Evolutionary conservation across 2,113 vertebrate genomes (phyloP), one percentile per base, ranked within the genome.

Genomic region (Glaucidium brasilianum): DNA sequence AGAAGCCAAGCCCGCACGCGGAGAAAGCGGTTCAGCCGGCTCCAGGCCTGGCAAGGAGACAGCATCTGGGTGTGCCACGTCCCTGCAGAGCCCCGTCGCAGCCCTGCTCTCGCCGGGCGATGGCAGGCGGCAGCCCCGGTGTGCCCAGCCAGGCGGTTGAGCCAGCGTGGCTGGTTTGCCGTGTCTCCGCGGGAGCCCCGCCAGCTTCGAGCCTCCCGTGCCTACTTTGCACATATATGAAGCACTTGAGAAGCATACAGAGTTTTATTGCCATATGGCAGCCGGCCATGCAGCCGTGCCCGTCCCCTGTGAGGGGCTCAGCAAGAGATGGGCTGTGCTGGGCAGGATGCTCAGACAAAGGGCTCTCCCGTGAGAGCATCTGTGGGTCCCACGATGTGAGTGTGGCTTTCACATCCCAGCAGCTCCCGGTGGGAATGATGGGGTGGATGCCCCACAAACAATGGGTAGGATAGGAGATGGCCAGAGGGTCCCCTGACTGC

Each of bases 401-500:
- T 1, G 8, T 1, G 35, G 67, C 30, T 37, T 15, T 23, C 23
- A 2, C 32, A 10, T 8, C 68, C 74, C 53, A 6, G 6, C 79
- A 35, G 62, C 34, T 50, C 63, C 1, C 0, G 3, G 26, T 19
- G 8, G 64, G 53, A 16, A 4, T 1, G 0, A 0, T 6, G 29
- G 12, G 30, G 3, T 2, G 47, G 47, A 2, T 9, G 29, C 17
- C 23, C 64, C 22, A 34, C 4, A 5, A 8, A 14, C 3, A 19
- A 4, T 2, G 12, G 37, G 41, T 22, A 21, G 60, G 50, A 20
- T 47, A 23, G 45, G 72, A 47, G 7, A 0, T 0, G 32, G 22
- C 34, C 4, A 1, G 26, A 4, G 1, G 1, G 34, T 37, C 29
- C 49, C 77, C 26, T 4, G 3, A 47, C 7, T 83, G 43, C 47